A percentile compares a stretch with the other conserved stretches of the same genome.
These are phyloP conservation scores for Synanthedon formicaeformis DNA, from an alignment of 2,888 invertebrate species.

Conservation along the genomic window DNA sequence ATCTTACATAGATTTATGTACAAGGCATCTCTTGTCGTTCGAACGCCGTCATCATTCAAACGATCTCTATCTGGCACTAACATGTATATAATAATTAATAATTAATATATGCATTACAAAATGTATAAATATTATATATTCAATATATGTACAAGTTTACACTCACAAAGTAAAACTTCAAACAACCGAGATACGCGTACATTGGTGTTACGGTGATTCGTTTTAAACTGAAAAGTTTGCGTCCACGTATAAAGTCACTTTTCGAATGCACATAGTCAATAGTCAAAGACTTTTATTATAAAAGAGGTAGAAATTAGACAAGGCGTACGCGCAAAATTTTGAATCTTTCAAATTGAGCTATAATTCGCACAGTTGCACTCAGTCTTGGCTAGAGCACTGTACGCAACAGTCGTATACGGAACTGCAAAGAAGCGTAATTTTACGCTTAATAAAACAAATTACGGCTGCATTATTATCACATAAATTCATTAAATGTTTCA, in stretches of 20 bases:
- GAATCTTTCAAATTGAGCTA: too few relatives aligned
- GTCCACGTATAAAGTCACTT: constrained; percentile 17
- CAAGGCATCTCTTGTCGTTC: constrained; percentile 56
- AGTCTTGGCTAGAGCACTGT: too few relatives aligned
- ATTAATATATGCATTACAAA: constrained; percentile 48
- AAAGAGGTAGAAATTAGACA: too few relatives aligned
- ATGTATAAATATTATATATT: constrained; percentile 55
- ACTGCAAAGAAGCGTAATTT: too few relatives aligned
- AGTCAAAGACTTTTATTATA: too few relatives aligned
- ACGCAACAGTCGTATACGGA: too few relatives aligned
- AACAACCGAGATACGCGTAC: constrained; percentile 56
- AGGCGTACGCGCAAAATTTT: too few relatives aligned
- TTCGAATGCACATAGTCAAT: too few relatives aligned
- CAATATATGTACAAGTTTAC: constrained; percentile 46
- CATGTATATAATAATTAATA: constrained; percentile 35
- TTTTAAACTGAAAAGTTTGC: constrained; percentile 17
- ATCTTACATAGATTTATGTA: constrained; percentile 46
- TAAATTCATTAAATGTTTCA: too few relatives aligned
- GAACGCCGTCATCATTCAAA: constrained; percentile 59
- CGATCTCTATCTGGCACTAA: constrained; percentile 63
- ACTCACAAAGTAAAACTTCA: constrained; percentile 65
- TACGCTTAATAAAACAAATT: too few relatives aligned
- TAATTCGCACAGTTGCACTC: too few relatives aligned
- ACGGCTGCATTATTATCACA: too few relatives aligned
- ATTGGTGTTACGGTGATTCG: constrained; percentile 45